Evolutionary conservation across 2,113 vertebrate genomes (phyloP).

Genomic region (Sterna hirundo): DNA sequence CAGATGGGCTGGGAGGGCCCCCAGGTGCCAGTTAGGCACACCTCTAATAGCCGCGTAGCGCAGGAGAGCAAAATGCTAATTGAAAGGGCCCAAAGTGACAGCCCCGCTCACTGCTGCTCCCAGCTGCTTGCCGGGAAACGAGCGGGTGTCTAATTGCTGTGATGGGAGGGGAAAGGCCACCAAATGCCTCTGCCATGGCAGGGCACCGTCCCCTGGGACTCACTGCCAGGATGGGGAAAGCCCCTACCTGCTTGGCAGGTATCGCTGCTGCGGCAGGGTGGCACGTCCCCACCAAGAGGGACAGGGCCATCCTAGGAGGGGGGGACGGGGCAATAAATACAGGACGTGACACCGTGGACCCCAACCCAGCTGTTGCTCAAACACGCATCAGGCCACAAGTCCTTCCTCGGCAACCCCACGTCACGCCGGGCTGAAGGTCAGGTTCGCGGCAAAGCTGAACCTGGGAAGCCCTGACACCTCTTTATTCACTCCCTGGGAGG

Average conservation of each 20-base stretch:
- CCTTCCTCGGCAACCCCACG: neutral
- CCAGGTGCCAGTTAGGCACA: neutral
- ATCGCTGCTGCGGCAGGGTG: fast-evolving
- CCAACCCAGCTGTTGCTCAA: neutral
- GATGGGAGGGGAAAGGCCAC: neutral
- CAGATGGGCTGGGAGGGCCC: neutral
- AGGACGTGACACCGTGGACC: fast-evolving
- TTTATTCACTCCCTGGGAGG: neutral
- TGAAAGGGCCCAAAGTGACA: neutral
- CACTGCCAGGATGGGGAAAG: neutral
- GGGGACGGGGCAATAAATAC: neutral
- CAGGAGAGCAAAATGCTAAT: neutral
- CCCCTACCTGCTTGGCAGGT: neutral
- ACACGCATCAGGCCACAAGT: neutral
- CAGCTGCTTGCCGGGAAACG: fast-evolving
- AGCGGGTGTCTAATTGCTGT: neutral
- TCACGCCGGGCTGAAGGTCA: neutral
- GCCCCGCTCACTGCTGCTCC: neutral
- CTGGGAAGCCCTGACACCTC: neutral
- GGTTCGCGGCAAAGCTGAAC: neutral
- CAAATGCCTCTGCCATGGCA: fast-evolving
- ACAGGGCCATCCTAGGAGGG: neutral
- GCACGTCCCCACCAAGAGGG: fast-evolving
- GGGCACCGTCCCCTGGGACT: fast-evolving
- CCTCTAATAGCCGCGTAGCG: neutral